Percentiles rank a stretch among this genome's conserved stretches.
phyloP scores from a whole-genome alignment of 2,113 vertebrate species.

The Gymnarchus niloticus region DNA sequence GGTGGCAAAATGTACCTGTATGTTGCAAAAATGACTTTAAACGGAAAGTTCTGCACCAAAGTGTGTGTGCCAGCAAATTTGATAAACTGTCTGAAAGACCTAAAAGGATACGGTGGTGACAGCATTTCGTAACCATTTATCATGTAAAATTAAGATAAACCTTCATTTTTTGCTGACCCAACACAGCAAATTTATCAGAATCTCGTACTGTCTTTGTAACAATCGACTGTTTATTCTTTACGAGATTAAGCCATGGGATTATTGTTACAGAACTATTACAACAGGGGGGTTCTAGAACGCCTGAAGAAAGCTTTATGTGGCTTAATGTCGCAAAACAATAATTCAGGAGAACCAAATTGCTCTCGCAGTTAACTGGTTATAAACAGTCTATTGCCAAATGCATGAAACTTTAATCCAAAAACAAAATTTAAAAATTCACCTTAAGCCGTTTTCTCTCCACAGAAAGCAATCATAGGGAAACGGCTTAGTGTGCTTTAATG shows the following conservation, averaged over 20 bases:
- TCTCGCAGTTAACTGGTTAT: background rate
- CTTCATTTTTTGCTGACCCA: background rate
- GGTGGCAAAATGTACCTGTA: background rate
- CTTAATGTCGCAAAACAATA: too few relatives aligned
- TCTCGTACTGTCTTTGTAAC: too few relatives aligned
- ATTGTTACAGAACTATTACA: too few relatives aligned
- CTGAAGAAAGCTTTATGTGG: too few relatives aligned
- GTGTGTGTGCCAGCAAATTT: background rate
- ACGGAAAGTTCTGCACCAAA: background rate
- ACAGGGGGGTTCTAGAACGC: background rate
- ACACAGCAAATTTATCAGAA: too few relatives aligned
- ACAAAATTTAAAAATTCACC: background rate
- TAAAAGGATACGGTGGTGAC: background rate
- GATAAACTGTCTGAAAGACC: background rate
- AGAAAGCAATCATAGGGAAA: background rate
- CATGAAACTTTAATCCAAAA: background rate
- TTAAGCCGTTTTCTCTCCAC: background rate
- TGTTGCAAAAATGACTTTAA: background rate
- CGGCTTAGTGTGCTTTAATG: background rate
- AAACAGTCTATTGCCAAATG: background rate
- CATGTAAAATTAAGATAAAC: background rate
- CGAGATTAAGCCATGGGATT: too few relatives aligned
- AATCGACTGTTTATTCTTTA: too few relatives aligned
- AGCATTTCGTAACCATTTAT: background rate
- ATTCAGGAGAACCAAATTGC: background rate